These are phyloP conservation scores for Dreissena rostriformis DNA, from an alignment of 1,140 invertebrate species.

Conservation along the genomic window DNA sequence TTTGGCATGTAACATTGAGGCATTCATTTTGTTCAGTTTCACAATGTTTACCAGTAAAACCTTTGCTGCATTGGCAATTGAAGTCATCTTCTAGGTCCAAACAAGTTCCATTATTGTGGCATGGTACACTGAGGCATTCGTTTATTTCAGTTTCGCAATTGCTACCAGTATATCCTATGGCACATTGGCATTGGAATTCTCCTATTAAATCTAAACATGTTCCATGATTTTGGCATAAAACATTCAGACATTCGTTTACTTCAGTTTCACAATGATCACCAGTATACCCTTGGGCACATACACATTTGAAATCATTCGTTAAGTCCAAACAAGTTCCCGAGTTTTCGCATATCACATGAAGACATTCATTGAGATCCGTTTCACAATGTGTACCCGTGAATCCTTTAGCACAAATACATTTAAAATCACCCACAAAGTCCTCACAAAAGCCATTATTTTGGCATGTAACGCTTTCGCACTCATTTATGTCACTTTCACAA, in stretches of 20 bases:
- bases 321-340: slow-evolving; percentile 58
- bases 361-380: slow-evolving; percentile 87
- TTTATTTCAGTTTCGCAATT: slow-evolving; percentile 23
- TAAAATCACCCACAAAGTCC: slow-evolving; percentile 72
- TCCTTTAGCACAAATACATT: slow-evolving; percentile 85
- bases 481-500: slow-evolving; percentile 82
- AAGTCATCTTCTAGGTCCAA: slow-evolving; percentile 16
- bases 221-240: background rate
- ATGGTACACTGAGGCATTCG: slow-evolving; percentile 36
- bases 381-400: slow-evolving; percentile 96
- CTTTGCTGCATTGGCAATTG: slow-evolving; percentile 29
- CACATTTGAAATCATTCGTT: slow-evolving; percentile 53
- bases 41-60: slow-evolving; percentile 42
- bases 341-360: slow-evolving; percentile 80
- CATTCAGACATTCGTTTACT: slow-evolving; percentile 24
- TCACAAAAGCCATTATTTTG: background rate
- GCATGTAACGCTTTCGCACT: slow-evolving; percentile 14
- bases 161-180: slow-evolving; percentile 83
- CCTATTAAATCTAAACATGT: slow-evolving; percentile 11
- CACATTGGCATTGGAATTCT: slow-evolving; percentile 83
- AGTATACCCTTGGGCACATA: slow-evolving; percentile 28
- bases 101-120: slow-evolving; percentile 51
- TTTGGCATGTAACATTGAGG: slow-evolving; percentile 34
- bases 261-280: slow-evolving; percentile 24
- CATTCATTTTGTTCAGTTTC: slow-evolving; percentile 48